Conservation (phyloP, 2,888 invertebrate species). For the Drosophila imparisetae region DNA sequence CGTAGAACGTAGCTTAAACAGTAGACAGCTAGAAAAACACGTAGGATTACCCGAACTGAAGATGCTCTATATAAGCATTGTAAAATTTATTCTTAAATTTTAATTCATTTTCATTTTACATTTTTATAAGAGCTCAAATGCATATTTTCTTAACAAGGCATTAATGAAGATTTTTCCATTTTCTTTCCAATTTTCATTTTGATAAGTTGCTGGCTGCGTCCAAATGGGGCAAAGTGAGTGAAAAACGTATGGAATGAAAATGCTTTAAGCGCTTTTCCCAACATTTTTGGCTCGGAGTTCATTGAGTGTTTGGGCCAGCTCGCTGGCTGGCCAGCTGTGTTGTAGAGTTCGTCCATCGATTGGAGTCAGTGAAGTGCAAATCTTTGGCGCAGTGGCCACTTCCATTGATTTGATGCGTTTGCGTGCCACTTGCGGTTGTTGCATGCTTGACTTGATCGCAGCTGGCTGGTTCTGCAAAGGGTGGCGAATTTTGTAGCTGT, state of each 20-base stretch:
- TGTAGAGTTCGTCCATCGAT: slow-evolving; percentile 28
- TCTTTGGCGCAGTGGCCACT: slow-evolving; percentile 68
- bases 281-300: slow-evolving; percentile 33
- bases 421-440: slow-evolving; percentile 72
- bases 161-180: slow-evolving; percentile 47
- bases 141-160: not conserved
- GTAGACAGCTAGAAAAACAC: slow-evolving; percentile 4
- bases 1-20: slow-evolving; percentile 17
- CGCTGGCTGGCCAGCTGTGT: slow-evolving; percentile 11
- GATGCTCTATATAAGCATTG: not conserved
- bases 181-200: slow-evolving; percentile 71
- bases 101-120: not conserved
- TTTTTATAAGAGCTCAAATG: not conserved
- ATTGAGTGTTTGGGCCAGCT: slow-evolving; percentile 42
- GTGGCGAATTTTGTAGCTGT: slow-evolving; percentile 48
- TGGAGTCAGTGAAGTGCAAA: slow-evolving; percentile 76
- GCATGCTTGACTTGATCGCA: slow-evolving; percentile 72
- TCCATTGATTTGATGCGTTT: slow-evolving; percentile 80
- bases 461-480: not conserved
- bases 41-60: not conserved
- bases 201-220: slow-evolving; percentile 52
- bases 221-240: slow-evolving; percentile 51
- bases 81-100: not conserved
- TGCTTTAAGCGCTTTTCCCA: slow-evolving; percentile 49
- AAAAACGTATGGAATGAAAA: slow-evolving; percentile 51